A percentile compares a stretch with the other conserved stretches of the same genome.
These are phyloP conservation scores for Danio jaintianensis DNA, from an alignment of 2,797 vertebrate species.

Conservation along the genomic window DNA sequence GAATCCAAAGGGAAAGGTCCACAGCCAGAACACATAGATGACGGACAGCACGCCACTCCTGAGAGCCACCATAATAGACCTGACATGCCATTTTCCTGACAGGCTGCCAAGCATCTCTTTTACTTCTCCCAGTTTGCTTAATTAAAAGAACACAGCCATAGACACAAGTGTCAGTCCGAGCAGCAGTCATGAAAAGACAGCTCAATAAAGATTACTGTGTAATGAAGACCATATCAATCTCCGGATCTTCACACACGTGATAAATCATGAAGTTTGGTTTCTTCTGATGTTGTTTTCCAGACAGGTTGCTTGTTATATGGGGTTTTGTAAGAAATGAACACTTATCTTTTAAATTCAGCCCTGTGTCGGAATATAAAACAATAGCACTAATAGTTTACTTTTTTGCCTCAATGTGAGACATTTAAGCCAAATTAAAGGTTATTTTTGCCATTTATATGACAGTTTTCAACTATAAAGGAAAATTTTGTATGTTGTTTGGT, in stretches of 20 bases:
- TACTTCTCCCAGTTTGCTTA: conserved; percentile 57
- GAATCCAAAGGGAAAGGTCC: conserved; percentile 58
- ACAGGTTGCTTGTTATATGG: not conserved
- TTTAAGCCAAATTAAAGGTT: too few relatives aligned
- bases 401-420: too few relatives aligned
- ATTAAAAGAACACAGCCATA: conserved; percentile 56
- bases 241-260: conserved; percentile 9
- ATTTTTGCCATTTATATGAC: too few relatives aligned
- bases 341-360: not conserved
- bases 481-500: too few relatives aligned
- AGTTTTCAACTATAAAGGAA: too few relatives aligned
- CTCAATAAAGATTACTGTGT: conserved; percentile 17
- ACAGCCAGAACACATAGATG: conserved; percentile 52
- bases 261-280: conserved; percentile 13
- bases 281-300: not conserved
- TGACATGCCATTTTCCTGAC: conserved; percentile 59
- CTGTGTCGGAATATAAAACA: too few relatives aligned
- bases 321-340: not conserved
- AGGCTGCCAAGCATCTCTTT: conserved; percentile 49
- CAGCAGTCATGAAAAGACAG: conserved; percentile 22
- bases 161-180: conserved; percentile 33
- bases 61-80: conserved; percentile 55
- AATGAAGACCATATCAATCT: conserved; percentile 32
- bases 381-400: too few relatives aligned
- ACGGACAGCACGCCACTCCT: conserved; percentile 56